Evolutionary conservation across 2,113 vertebrate genomes (phyloP).

Genomic region (Antidorcas marsupialis): DNA sequence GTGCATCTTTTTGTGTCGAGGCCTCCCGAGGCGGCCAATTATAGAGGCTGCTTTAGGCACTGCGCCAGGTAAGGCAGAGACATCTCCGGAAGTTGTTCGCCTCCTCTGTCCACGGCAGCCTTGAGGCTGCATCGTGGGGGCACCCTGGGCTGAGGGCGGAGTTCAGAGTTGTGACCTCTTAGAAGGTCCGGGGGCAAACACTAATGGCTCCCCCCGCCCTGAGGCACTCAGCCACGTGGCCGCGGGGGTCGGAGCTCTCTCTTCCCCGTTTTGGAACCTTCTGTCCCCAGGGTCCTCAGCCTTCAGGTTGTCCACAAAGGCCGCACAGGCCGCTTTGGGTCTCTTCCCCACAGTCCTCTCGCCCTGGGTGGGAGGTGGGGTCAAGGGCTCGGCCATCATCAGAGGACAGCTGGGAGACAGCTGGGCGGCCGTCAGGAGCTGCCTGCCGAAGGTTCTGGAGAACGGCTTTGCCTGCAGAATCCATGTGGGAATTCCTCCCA

Average conservation of each 20-base stretch:
- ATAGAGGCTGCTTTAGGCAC: conserved; percentile 48
- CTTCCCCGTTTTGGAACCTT: neutral
- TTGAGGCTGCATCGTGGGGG: neutral
- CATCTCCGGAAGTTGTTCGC: conserved; percentile 49
- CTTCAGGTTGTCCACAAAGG: neutral
- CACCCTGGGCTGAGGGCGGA: neutral
- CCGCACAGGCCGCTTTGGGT: too few species aligned
- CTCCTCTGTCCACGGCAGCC: neutral
- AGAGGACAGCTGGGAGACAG: neutral
- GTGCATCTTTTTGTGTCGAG: conserved; percentile 66
- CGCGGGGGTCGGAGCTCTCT: neutral
- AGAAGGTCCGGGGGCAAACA: neutral
- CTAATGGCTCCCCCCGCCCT: neutral
- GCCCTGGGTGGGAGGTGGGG: neutral
- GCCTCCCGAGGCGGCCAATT: conserved; percentile 78
- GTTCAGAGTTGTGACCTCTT: neutral
- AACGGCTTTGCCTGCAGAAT: neutral
- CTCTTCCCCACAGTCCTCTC: neutral
- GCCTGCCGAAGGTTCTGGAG: neutral
- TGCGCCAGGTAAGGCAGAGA: conserved; percentile 76
- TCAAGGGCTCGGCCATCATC: neutral
- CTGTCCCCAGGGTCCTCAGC: neutral
- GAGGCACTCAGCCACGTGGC: rapidly evolving
- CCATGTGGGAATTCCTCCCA: neutral
- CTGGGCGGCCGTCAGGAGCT: neutral